Base-by-base conservation (phyloP, 2,113 vertebrate genomes). In the Scomber japonicus region DNA sequence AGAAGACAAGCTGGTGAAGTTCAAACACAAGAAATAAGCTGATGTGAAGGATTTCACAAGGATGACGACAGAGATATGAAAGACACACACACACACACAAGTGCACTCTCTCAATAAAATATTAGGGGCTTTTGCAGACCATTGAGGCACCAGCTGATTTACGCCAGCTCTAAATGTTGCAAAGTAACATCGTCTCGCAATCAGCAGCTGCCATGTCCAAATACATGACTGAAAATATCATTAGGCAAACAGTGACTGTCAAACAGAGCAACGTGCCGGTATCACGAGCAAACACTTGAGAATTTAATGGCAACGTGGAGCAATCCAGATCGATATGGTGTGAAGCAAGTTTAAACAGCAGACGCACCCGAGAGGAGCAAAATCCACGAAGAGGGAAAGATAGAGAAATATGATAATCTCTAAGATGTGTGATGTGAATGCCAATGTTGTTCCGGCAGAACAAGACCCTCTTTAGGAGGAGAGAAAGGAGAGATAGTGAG, bases 391-490 rank as follows among this genome's bases (percentile, higher is more conserved):
- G 54, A 44, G 48, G 48, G 48, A 74, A 31, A 44, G 24, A 63
- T 21, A 40, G 64, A 69, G 68, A 80, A 70, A 85, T 76, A 69
- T 81, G 70, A 86, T 79, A 27, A 82, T 76, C 46, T 78, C 11
- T 11, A 13, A 57, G 45, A 71, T 48, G 57, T 75, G 74, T 79
- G 81, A 71, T 53, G 60, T 71, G 87, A 91, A 91, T 89, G 67
- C 59, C 76, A 90, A 91, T 85, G 80, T 79, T 88, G 60, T 70
- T 81, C 54, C 48, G 10, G 51, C 82, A 74, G 83, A 79, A 68
- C 27, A 79, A 81, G 54, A 78, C 50, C 30, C 53, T 71, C 40
- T 70, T 70, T 68, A 45, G 62, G 51, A 81, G 65, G 59, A 69
- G 49, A 69, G 55, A 66, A 63, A 61, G 40, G 70, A 83, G 54